Percentiles rank a stretch among this genome's conserved stretches.
Evolutionary conservation across 2,888 invertebrate species (phyloP).

Genomic region (Eupsilia transversa): DNA sequence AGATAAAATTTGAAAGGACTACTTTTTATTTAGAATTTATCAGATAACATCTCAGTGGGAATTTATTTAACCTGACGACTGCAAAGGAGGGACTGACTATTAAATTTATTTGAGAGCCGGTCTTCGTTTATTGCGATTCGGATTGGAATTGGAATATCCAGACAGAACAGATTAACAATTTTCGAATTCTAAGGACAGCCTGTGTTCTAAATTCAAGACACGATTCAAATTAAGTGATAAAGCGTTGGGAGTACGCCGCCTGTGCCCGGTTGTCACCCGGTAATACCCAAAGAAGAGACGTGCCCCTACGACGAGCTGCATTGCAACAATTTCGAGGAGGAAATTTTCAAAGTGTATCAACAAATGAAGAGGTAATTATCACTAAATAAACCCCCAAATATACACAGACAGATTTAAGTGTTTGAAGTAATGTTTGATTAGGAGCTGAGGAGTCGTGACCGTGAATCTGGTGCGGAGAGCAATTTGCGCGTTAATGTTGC

Average conservation of each 20-base stretch:
- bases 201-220: conserved; percentile 83
- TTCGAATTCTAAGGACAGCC: conserved; percentile 73
- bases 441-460: conserved; percentile 29
- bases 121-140: conserved; percentile 67
- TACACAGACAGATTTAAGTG: conserved; percentile 30
- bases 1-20: conserved; percentile 57
- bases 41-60: conserved; percentile 61
- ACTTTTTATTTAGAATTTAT: conserved; percentile 68
- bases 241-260: conserved; percentile 80
- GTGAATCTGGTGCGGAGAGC: conserved; percentile 24
- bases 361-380: conserved; percentile 61
- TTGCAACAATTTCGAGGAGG: conserved; percentile 66
- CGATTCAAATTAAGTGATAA: conserved; percentile 89
- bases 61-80: conserved; percentile 69
- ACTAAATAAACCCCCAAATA: conserved; percentile 46
- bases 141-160: conserved; percentile 70
- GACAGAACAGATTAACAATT: conserved; percentile 76
- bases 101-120: conserved; percentile 69
- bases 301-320: conserved; percentile 69
- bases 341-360: conserved; percentile 59
- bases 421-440: conserved; percentile 54
- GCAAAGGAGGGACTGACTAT: conserved; percentile 63
- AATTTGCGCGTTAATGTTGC: conserved; percentile 37
- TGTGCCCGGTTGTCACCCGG: conserved; percentile 79
- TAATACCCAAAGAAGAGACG: conserved; percentile 78